Evolutionary conservation across 92 coral and sea anemone species (phyloP).

Genomic region (Porites lobata): DNA sequence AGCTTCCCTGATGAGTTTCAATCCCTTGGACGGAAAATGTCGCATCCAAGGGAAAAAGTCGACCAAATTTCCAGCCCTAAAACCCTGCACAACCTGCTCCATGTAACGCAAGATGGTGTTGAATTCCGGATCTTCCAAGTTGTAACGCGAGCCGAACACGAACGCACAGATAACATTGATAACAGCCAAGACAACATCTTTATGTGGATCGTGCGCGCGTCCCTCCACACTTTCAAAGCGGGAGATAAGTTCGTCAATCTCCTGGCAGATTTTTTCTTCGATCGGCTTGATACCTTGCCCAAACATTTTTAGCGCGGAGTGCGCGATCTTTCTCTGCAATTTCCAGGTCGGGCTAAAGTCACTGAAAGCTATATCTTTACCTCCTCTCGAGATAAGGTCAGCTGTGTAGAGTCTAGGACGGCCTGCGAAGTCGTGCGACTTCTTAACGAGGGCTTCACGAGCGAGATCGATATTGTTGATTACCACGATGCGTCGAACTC

Average conservation of each 20-base stretch:
- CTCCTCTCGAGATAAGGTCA: constrained; percentile 87
- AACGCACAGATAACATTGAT: constrained; percentile 93
- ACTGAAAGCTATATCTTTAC: constrained; percentile 93
- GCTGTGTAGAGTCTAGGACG: constrained; percentile 94
- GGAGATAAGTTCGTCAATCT: constrained; percentile 83
- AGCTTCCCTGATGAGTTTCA: constrained; percentile 81
- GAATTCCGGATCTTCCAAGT: constrained; percentile 87
- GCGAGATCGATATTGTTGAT: constrained; percentile 92
- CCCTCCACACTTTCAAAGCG: constrained; percentile 80
- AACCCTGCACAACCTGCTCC: constrained; percentile 88
- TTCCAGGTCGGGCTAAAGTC: constrained; percentile 95
- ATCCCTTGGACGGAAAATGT: constrained; percentile 85
- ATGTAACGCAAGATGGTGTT: constrained; percentile 80
- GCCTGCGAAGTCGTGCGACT: constrained; percentile 94
- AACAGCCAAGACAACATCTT: constrained; percentile 86
- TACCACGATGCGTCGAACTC: constrained; percentile 94
- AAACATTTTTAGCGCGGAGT: constrained; percentile 93
- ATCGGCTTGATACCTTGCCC: constrained; percentile 84
- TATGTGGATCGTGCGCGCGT: constrained; percentile 72
- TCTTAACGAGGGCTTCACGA: constrained; percentile 96
- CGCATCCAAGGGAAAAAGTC: constrained; percentile 97
- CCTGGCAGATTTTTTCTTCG: constrained; percentile 83
- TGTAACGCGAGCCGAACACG: constrained; percentile 93
- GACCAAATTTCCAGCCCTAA: constrained; percentile 91
- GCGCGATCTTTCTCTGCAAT: constrained; percentile 93